A percentile compares a stretch with the other conserved stretches of the same genome.
These are phyloP conservation scores for Melieria crassipennis DNA, from an alignment of 2,888 invertebrate genomes.

Conservation along the genomic window DNA sequence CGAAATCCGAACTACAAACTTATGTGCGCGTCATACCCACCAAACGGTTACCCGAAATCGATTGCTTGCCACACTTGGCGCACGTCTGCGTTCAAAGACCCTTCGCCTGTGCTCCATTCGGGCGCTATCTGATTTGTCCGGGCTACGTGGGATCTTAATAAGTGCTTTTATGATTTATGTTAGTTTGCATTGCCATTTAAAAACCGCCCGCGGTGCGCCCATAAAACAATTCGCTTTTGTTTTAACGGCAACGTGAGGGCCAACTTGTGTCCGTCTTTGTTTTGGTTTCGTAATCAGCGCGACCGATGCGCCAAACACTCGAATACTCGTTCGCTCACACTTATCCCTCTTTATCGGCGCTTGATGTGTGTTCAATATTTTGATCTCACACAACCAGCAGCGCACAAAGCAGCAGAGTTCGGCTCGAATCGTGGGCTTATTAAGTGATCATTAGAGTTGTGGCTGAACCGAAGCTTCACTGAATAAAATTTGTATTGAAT, in stretches of 20 bases:
- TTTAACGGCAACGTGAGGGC: not conserved
- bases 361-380: no score
- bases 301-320: no score
- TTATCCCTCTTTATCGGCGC: no score
- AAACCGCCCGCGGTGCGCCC: not conserved
- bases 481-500: conserved; percentile 28
- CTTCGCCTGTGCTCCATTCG: not conserved
- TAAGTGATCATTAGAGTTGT: conserved; percentile 23
- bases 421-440: conserved; percentile 5
- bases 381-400: no score
- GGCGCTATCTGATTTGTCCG: not conserved
- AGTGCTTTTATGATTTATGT: conserved; percentile 18
- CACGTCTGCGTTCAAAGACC: not conserved
- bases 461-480: conserved; percentile 17
- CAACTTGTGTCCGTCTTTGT: no score
- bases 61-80: not conserved
- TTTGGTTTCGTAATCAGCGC: no score
- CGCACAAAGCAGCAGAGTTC: no score
- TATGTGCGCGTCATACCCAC: not conserved
- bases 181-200: not conserved
- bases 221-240: not conserved
- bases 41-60: not conserved
- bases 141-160: conserved; percentile 13
- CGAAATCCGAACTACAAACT: conserved; percentile 1
- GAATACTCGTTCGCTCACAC: no score